Evolutionary conservation across 2,888 invertebrate genomes (phyloP), one percentile per base, ranked within the genome.

Genomic region (Synergus laeviventris): DNA sequence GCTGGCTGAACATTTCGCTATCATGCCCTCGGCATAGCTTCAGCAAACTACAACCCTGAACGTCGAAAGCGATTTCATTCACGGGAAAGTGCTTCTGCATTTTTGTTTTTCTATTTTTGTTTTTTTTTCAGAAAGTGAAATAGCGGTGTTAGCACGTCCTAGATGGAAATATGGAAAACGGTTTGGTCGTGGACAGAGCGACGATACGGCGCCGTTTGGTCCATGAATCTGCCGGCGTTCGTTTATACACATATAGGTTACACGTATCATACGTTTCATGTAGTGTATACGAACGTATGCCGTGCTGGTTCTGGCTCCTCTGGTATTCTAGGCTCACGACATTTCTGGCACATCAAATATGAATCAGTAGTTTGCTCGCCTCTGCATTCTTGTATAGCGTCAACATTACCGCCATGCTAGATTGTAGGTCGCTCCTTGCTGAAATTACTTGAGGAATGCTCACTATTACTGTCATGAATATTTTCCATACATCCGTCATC

Each of bases 161-260:
- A 45, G 54, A 75, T 49, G 24, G 49, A 66, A 74, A 79, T 76
- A 75, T 70, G 79, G 77, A 75, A 78, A 76, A 77, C 78, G 70
- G 66, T 60, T 78, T 62, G 66, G 66, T 36, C 76, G 60, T 75
- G 66, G 70, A 75, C 74, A 60, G 14, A 73, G 78, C 82, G 82
- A 80, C 83, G 77, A 49, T 60, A 64, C 73, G 84, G 81, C 84
- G 81, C 80, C 83, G 78, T 79, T 81, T 78, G 77, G 76, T 54
- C 80, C 80, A 82, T 84, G 83, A 85, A 85, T 85, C 81, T 75
- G 12, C 73, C 36, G 61, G 49, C 59, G 36, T 59, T 21, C 24
- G 66, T 66, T n/a, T n/a, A n/a, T 66, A 70, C 70, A 70, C 49
- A 70, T 49, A 70, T 70, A 49, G 70, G 49, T 70, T 70, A 24